Evolutionary conservation across 2,888 invertebrate species (phyloP).

Genomic region (Encarsia formosa): DNA sequence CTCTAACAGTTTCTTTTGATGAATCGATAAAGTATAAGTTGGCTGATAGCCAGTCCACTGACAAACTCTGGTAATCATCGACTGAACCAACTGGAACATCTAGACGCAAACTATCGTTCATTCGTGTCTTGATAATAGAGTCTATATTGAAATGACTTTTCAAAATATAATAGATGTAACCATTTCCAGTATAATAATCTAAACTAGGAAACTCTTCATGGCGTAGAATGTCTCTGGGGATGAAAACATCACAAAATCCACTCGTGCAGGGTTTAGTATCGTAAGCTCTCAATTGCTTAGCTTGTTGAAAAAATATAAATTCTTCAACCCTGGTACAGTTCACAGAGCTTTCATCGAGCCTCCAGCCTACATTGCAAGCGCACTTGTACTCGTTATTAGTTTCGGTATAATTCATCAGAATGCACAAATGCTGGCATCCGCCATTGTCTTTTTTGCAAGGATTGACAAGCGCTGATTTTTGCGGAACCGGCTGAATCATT

Average conservation of each 20-base stretch:
- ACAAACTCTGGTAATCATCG: slow-evolving; percentile 17
- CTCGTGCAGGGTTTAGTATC: neutral
- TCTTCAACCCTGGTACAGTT: slow-evolving; percentile 10
- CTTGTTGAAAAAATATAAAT: slow-evolving; percentile 11
- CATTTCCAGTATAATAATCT: slow-evolving; percentile 4
- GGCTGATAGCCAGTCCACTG: slow-evolving; percentile 3
- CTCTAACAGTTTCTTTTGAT: slow-evolving; percentile 4
- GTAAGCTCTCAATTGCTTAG: slow-evolving; percentile 9
- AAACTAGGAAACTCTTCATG: slow-evolving; percentile 7
- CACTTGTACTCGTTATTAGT: neutral
- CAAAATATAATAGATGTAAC: slow-evolving; percentile 15
- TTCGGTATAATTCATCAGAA: neutral
- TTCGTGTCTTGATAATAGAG: slow-evolving; percentile 6
- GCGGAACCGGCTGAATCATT: slow-evolving; percentile 2
- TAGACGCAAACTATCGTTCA: slow-evolving; percentile 5
- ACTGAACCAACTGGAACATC: slow-evolving; percentile 2
- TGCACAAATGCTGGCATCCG: slow-evolving; percentile 19
- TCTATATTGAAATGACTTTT: neutral
- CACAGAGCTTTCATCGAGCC: neutral
- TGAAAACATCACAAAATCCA: slow-evolving; percentile 11
- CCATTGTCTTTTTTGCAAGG: slow-evolving; percentile 15
- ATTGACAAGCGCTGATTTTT: neutral
- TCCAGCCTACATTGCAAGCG: slow-evolving; percentile 17
- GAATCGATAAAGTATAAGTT: slow-evolving; percentile 12
- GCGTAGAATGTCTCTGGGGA: too few relatives aligned